Conservation (phyloP, 1,140 invertebrate genomes). For the Drosophila pachea region DNA sequence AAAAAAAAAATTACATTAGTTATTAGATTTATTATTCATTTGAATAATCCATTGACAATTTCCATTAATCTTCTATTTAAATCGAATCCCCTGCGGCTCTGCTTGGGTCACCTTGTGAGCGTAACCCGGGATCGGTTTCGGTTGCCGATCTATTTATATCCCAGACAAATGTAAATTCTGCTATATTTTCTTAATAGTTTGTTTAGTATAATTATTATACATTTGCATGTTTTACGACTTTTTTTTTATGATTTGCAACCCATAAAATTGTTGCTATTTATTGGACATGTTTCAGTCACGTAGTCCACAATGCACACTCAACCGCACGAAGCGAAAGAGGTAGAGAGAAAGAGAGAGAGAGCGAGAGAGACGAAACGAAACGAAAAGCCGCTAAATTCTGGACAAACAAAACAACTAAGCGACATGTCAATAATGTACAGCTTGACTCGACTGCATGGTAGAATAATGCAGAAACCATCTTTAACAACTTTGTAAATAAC, state of each 20-base stretch:
- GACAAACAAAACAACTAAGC: conserved; percentile 32
- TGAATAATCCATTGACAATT: conserved; percentile 5
- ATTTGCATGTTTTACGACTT: conserved; percentile 53
- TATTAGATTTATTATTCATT: background rate
- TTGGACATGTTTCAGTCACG: conserved; percentile 60
- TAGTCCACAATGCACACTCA: conserved; percentile 53
- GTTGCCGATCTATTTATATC: conserved; percentile 15
- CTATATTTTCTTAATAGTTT: conserved; percentile 5
- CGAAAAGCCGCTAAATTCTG: conserved; percentile 28
- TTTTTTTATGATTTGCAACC: conserved; percentile 61
- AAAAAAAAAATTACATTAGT: conserved; percentile 1
- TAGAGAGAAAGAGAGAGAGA: conserved; percentile 6
- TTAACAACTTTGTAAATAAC: too few relatives aligned
- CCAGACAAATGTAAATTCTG: conserved; percentile 11
- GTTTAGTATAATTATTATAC: conserved; percentile 20
- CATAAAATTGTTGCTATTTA: conserved; percentile 56
- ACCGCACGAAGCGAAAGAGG: conserved; percentile 5
- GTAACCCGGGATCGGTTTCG: background rate
- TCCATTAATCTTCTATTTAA: background rate
- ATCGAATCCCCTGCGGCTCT: background rate
- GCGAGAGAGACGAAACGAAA: background rate
- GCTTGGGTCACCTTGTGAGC: conserved; percentile 28
- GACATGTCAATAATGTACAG: conserved; percentile 9
- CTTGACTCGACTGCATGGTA: conserved; percentile 3
- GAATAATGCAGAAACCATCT: background rate